Evolutionary conservation across 1,140 invertebrate species (phyloP), one percentile per base, ranked within the genome.

Genomic region (Aporrectodea caliginosa): DNA sequence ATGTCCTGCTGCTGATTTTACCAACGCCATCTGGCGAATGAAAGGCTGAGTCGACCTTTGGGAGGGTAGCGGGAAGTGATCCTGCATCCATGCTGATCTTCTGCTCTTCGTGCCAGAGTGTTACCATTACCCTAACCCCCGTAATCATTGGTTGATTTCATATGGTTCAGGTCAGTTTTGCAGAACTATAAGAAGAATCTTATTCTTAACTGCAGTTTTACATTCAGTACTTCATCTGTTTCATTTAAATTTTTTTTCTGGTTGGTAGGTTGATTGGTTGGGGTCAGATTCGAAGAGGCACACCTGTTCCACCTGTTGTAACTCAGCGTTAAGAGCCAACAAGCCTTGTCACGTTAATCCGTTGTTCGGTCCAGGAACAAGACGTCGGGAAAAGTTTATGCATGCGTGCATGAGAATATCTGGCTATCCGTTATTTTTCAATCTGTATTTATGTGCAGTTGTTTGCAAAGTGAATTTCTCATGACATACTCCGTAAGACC

Each of bases 221-320:
- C 30, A 74, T 75, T 69, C 16, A 79, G 73, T 31, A 75, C 35
- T 78, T 76, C 70, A 58, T 33, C n/a, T 79, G 0, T 78, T 35
- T 75, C 30, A 72, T 68, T 35, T 43, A 69, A 14, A 72, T 35
- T 35, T 6, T 71, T 2, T 12, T 80, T 27, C 6, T 33, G 2
- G 27, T 69, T 90, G 90, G 22, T 88, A 94, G 93, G 89, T 91
- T 98, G 83, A 98, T 98, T 88, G 96, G 96, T 82, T 98, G 96
- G 96, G 96, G 96, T 81, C 94, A 97, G 86, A 98, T 98, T 88
- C 92, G 94, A 85, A 93, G 94, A 85, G 95, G 96, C 78, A 93
- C 93, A 84, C 95, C 95, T 71, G 95, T 97, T 83, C 92, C 94
- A 88, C 93, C 94, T 34, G 43, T 33, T 2, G 32, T 31, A 12